Evolutionary conservation across 1,140 invertebrate genomes (phyloP).

Genomic region (Ectropis grisescens): DNA sequence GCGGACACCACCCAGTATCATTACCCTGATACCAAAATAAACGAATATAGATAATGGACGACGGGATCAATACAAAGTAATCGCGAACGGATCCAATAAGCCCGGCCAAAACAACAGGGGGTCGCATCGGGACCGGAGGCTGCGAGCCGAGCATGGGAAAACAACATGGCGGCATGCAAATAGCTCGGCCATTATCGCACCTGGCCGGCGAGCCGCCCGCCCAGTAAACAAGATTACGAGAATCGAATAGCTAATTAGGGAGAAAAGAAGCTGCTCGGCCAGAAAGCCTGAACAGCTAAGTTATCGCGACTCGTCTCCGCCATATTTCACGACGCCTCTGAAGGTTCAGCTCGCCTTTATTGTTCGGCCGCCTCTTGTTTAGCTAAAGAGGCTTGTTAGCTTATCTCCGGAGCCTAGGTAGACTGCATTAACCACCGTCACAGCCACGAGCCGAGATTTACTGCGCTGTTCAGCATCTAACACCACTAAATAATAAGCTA

Average conservation of each 20-base stretch:
- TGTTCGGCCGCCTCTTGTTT: constrained; percentile 58
- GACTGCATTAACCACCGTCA: constrained; percentile 51
- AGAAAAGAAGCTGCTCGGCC: constrained; percentile 52
- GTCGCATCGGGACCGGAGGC: constrained; percentile 43
- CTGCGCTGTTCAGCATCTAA: constrained; percentile 28
- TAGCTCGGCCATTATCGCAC: constrained; percentile 67
- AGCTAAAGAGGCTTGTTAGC: constrained; percentile 62
- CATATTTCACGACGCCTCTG: constrained; percentile 62
- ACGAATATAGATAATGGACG: constrained; percentile 67
- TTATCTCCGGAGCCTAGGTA: constrained; percentile 54
- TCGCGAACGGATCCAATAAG: constrained; percentile 66
- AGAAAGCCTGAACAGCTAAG: too few species aligned
- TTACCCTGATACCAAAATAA: constrained; percentile 61
- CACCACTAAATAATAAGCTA: constrained; percentile 24
- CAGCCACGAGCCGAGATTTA: constrained; percentile 36
- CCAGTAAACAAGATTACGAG: constrained; percentile 67
- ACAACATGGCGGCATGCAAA: constrained; percentile 69
- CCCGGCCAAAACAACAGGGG: constrained; percentile 61
- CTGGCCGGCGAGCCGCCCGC: constrained; percentile 54
- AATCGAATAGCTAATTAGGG: constrained; percentile 68
- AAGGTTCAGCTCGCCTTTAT: constrained; percentile 48
- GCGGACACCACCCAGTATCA: constrained; percentile 41
- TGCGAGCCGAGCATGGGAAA: constrained; percentile 55
- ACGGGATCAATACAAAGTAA: constrained; percentile 67
- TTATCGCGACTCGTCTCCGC: constrained; percentile 56